Conservation (phyloP, 2,888 invertebrate genomes). For the Exephanes ischioxanthus region DNA sequence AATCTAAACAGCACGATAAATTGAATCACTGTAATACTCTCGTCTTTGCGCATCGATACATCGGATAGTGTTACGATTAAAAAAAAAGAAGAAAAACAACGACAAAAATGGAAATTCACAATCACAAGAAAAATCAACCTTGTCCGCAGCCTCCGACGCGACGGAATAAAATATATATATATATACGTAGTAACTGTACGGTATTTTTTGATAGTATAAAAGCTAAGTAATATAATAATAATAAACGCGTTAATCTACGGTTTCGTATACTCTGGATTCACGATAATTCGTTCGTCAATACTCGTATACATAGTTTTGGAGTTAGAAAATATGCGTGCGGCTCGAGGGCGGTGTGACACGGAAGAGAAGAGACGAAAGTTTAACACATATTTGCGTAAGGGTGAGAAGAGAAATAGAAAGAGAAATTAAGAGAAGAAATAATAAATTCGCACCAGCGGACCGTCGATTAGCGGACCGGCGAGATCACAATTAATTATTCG, state of each 20-base stretch:
- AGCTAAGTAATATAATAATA: conserved; percentile 24
- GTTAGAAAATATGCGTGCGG: conserved; percentile 1
- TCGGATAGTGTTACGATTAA: conserved; percentile 34
- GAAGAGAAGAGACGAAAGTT: background rate
- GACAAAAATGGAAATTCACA: background rate
- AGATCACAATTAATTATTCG: conserved; percentile 65
- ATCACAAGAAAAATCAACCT: conserved; percentile 40
- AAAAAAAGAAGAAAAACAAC: background rate
- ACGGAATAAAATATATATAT: conserved; percentile 21
- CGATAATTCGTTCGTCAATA: conserved; percentile 56
- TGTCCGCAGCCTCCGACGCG: background rate
- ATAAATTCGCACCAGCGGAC: conserved; percentile 63
- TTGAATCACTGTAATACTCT: conserved; percentile 57
- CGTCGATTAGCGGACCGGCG: conserved; percentile 50
- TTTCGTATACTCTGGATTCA: conserved; percentile 53
- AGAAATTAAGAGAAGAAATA: conserved; percentile 16
- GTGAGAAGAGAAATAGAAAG: background rate
- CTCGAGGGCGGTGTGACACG: background rate
- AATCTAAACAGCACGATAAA: conserved; percentile 51
- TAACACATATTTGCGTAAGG: background rate
- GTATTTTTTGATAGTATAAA: conserved; percentile 18
- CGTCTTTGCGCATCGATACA: conserved; percentile 31
- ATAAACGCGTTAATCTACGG: conserved; percentile 43
- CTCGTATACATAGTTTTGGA: conserved; percentile 41
- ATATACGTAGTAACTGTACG: conserved; percentile 1